phyloP scores from a whole-genome alignment of 2,113 vertebrate genomes.

The Phalacrocorax carbo region DNA sequence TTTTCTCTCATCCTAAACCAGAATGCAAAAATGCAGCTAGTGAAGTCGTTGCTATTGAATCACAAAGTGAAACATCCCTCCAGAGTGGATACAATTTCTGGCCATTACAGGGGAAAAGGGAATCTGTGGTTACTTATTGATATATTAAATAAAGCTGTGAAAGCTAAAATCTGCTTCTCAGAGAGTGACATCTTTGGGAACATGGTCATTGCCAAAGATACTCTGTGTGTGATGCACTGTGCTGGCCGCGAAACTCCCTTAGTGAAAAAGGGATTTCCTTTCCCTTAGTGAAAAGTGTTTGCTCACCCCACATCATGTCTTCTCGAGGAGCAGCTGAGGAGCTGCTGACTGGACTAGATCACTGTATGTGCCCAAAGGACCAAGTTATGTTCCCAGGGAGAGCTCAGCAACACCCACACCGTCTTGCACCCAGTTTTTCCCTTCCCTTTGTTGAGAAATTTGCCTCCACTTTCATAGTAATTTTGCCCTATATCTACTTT shows the following conservation, averaged over 20 bases:
- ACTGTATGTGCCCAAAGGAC: not conserved
- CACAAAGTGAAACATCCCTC: not conserved
- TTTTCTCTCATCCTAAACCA: not conserved
- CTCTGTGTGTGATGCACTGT: not conserved
- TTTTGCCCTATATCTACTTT: not conserved
- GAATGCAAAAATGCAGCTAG: not conserved
- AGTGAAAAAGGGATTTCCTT: not conserved
- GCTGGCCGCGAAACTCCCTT: not conserved
- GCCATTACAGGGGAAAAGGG: not conserved
- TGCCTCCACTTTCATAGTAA: not conserved
- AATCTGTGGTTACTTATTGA: not conserved
- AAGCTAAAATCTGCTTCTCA: not conserved
- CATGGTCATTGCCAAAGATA: accelerated
- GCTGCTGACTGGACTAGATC: not conserved
- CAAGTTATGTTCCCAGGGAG: not conserved
- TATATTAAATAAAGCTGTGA: not conserved
- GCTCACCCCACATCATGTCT: accelerated
- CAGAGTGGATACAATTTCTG: not conserved
- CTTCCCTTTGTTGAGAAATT: not conserved
- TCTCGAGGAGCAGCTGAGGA: not conserved
- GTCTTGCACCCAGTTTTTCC: not conserved
- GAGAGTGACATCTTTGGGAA: not conserved
- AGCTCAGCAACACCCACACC: not conserved
- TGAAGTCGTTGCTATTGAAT: not conserved
- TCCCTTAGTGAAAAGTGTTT: not conserved